Evolutionary conservation across 2,113 vertebrate genomes (phyloP).

Genomic region (Rhegmatorhina hoffmannsi): DNA sequence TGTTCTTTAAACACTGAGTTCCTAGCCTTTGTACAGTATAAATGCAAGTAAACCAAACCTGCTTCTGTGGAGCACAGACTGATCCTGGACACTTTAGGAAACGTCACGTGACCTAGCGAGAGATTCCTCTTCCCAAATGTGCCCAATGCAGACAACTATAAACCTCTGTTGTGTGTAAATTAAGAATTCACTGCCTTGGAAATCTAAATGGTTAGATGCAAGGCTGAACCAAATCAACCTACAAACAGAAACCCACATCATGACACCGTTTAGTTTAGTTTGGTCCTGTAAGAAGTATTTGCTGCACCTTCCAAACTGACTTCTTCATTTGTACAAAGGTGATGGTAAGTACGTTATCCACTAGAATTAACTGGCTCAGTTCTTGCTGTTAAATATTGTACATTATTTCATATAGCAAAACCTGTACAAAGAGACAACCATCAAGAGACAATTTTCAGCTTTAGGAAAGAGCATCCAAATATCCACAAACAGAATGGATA

Average conservation of each 20-base stretch:
- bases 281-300: slow-evolving; percentile 41
- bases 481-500: background rate
- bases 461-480: background rate
- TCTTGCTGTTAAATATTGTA: background rate
- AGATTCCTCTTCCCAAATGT: background rate
- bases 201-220: background rate
- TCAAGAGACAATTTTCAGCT: background rate
- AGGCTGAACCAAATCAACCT: slow-evolving; percentile 19
- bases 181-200: background rate
- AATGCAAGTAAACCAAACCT: background rate
- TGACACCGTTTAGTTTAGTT: background rate
- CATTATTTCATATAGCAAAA: slow-evolving; percentile 18
- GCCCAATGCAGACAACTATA: background rate
- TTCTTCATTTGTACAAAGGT: background rate
- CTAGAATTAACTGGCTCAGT: background rate
- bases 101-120: background rate
- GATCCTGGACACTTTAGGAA: background rate
- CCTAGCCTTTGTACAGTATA: background rate
- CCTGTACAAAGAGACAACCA: background rate
- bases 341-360: background rate
- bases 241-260: slow-evolving; percentile 17
- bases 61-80: background rate
- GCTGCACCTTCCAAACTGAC: slow-evolving; percentile 28
- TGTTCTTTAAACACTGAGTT: background rate
- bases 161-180: background rate